These are phyloP conservation scores for Rhinatrema bivittatum DNA, from an alignment of 2,797 vertebrate species.

Conservation along the genomic window DNA sequence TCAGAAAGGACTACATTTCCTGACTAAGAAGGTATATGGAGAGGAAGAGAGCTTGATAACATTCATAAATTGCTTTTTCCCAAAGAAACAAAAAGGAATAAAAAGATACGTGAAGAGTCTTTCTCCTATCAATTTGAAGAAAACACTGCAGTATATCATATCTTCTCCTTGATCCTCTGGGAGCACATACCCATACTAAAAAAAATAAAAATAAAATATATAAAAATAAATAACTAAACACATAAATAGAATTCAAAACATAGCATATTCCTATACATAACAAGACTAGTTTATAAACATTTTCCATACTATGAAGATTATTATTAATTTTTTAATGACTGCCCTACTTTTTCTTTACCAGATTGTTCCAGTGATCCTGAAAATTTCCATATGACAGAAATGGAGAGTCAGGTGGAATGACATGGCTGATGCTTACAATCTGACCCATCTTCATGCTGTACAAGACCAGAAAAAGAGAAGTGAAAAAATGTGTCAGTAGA, in stretches of 20 bases:
- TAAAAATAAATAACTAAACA: slow-evolving; percentile 5
- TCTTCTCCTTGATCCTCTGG: slow-evolving; percentile 54
- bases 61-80: no score
- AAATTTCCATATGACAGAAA: slow-evolving; percentile 73
- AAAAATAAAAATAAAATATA: slow-evolving; percentile 10
- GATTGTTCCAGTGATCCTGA: slow-evolving; percentile 69
- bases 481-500: no score
- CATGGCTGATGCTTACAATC: slow-evolving; percentile 68
- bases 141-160: slow-evolving; percentile 70
- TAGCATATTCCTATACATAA: background rate
- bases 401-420: slow-evolving; percentile 64
- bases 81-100: no score
- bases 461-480: slow-evolving; percentile 3
- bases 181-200: slow-evolving; percentile 82
- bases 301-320: no score
- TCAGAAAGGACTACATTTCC: no score
- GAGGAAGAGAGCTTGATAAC: no score
- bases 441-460: slow-evolving; percentile 87
- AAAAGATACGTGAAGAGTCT: slow-evolving; percentile 80
- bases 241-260: no score
- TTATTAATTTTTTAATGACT: no score
- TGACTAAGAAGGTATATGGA: no score
- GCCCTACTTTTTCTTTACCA: slow-evolving; percentile 75
- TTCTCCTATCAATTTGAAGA: slow-evolving; percentile 72
- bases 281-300: no score